Conservation (phyloP, 2,797 vertebrate species). For the Gymnoscopelus microlampas region DNA sequence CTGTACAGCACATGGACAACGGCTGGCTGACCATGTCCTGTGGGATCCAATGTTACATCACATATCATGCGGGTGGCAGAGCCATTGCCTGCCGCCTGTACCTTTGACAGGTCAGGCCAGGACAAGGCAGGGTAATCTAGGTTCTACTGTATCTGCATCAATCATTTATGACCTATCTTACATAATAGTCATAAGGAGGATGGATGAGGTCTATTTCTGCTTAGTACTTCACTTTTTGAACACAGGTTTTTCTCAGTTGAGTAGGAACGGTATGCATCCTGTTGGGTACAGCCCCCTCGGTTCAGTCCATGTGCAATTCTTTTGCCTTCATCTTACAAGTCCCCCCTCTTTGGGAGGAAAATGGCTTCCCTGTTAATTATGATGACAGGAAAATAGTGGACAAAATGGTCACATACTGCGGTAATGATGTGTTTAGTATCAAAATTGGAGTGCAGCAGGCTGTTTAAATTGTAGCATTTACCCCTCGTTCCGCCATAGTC, state of each 20-base stretch:
- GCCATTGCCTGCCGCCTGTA: slow-evolving; percentile 44
- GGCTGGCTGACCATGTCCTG: slow-evolving; percentile 67
- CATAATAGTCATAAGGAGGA: slow-evolving; percentile 76
- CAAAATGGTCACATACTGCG: no score
- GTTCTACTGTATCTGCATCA: slow-evolving; percentile 75
- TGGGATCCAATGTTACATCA: slow-evolving; percentile 55
- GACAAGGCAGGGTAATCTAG: slow-evolving; percentile 68
- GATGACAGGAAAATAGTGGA: no score
- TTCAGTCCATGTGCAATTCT: no score
- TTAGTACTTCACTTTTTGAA: slow-evolving; percentile 78
- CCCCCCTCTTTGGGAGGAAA: no score
- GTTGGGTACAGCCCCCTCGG: no score
- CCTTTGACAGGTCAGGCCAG: slow-evolving; percentile 58
- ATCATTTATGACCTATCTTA: slow-evolving; percentile 80
- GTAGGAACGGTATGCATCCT: no score
- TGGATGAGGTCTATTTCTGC: slow-evolving; percentile 82
- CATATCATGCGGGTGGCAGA: slow-evolving; percentile 61
- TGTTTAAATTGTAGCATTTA: no score
- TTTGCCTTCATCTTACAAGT: no score
- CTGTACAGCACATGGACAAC: slow-evolving; percentile 58
- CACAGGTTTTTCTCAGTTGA: slow-evolving; percentile 76
- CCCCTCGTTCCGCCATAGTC: no score
- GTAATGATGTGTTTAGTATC: no score
- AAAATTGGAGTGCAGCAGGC: no score
- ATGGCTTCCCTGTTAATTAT: no score